These are phyloP conservation scores for Trachops cirrhosus DNA, from an alignment of 2,797 vertebrate species.

Conservation along the genomic window DNA sequence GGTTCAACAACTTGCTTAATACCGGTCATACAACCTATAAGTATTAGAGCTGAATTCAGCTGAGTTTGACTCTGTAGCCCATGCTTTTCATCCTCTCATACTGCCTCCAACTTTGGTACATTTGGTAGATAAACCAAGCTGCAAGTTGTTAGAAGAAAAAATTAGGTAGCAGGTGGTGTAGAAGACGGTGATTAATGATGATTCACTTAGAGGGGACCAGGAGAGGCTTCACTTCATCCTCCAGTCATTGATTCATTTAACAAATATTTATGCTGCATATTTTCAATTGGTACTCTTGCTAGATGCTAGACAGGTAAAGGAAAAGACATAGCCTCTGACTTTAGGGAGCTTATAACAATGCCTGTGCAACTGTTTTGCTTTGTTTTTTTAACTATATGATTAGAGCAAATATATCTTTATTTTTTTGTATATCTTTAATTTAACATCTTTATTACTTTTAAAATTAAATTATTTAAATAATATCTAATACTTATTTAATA, in stretches of 20 bases:
- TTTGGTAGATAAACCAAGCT: conserved; percentile 22
- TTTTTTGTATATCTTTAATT: neutral
- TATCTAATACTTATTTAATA: neutral
- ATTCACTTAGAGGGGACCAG: neutral
- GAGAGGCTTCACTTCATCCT: neutral
- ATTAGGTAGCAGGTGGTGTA: neutral
- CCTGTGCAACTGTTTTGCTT: neutral
- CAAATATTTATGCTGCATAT: conserved; percentile 30
- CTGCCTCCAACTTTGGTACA: neutral
- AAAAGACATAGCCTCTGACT: neutral
- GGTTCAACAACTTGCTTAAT: conserved; percentile 1
- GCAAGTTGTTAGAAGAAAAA: conserved; percentile 27
- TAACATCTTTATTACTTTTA: conserved; percentile 2
- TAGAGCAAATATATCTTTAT: neutral
- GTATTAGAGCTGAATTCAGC: neutral
- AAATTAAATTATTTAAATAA: neutral
- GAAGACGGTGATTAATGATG: conserved; percentile 2
- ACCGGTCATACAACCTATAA: neutral
- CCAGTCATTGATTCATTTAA: conserved; percentile 20
- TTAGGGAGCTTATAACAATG: neutral
- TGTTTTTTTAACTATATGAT: neutral
- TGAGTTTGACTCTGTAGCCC: neutral
- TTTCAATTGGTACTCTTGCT: conserved; percentile 33
- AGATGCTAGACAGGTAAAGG: neutral
- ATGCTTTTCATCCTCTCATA: neutral